A percentile compares a stretch with the other conserved stretches of the same genome.
Conservation (phyloP, 2,888 invertebrate genomes). For the Diaphora mendica region DNA sequence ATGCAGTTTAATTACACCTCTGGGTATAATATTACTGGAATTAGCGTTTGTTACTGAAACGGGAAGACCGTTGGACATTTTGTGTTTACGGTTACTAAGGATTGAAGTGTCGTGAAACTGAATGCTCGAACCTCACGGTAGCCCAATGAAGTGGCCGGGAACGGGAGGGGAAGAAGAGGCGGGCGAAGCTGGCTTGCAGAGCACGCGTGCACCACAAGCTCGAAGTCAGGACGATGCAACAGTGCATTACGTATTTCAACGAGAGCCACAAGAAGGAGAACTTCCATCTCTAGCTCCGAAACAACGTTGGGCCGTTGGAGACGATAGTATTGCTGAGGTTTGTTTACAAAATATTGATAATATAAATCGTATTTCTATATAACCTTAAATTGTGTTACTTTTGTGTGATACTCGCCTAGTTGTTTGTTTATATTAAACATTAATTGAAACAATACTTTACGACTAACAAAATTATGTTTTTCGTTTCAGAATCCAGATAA, state of each 20-base stretch:
- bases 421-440: background rate
- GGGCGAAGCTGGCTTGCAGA: slow-evolving; percentile 84
- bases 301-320: slow-evolving; percentile 95
- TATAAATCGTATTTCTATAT: slow-evolving; percentile 17
- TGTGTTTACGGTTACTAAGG: slow-evolving; percentile 75
- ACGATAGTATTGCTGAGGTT: slow-evolving; percentile 95
- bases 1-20: slow-evolving; percentile 63
- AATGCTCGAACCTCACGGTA: slow-evolving; percentile 87
- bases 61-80: slow-evolving; percentile 66
- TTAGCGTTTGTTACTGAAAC: slow-evolving; percentile 60
- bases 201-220: slow-evolving; percentile 89
- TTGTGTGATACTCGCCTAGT: background rate
- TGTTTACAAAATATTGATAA: slow-evolving; percentile 66
- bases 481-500: slow-evolving; percentile 92
- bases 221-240: slow-evolving; percentile 94
- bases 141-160: slow-evolving; percentile 93
- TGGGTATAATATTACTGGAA: slow-evolving; percentile 59
- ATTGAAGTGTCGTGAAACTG: slow-evolving; percentile 78
- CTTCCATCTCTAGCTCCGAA: slow-evolving; percentile 91
- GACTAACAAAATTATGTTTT: slow-evolving; percentile 15
- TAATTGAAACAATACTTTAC: background rate
- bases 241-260: slow-evolving; percentile 96
- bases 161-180: slow-evolving; percentile 89
- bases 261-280: slow-evolving; percentile 92
- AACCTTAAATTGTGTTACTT: slow-evolving; percentile 40